Base-by-base conservation (phyloP, 2,113 vertebrate species). In the Chaetorhynchus papuensis region DNA sequence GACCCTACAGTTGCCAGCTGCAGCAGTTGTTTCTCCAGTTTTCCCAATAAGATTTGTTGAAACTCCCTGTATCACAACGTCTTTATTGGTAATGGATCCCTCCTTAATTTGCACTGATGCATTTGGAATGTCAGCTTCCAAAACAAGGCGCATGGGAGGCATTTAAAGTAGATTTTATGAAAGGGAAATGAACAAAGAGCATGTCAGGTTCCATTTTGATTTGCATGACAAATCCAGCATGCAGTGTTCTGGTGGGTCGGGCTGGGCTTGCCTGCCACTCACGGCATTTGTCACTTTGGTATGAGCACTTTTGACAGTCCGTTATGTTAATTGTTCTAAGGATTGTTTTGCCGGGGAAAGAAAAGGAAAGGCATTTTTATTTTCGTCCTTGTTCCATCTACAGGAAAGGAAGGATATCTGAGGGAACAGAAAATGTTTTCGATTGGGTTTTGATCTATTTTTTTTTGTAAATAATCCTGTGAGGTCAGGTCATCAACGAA, bases 121-220 rank as follows among this genome's bases (percentile, higher is more conserved):
- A 96, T 97, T 95, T 94, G 94, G 91, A 97, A 95, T 95, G 94
- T 97, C 93, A 97, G 95, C 89, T 96, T 93, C 96, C 94, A 92
- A 95, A 96, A 97, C 95, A 95, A 89, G 91, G 96, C 94, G 95
- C 94, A 97, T 93, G 95, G 96, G 95, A 97, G 97, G 97, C 96
- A 97, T 97, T 96, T 96, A 97, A 97, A 97, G 93, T 88, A 96
- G 97, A 97, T 96, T 97, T 97, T 91, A 91, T 97, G 95, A 97
- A 96, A 95, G 91, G 93, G 77, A 65, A 95, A 94, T 92, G 96
- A 97, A 97, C 97, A 97, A 97, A 97, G 96, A 95, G 91, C 92
- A 97, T 87, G 96, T 97, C 97, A 97, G 93, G 97, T 97, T 96
- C 83, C 95, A 96, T 97, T 97, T 97, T 92, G 97, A 96, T 97